A percentile compares a stretch with the other conserved stretches of the same genome.
phyloP scores from a whole-genome alignment of 2,113 vertebrate genomes.

The Dolichallabes microphthalmus region DNA sequence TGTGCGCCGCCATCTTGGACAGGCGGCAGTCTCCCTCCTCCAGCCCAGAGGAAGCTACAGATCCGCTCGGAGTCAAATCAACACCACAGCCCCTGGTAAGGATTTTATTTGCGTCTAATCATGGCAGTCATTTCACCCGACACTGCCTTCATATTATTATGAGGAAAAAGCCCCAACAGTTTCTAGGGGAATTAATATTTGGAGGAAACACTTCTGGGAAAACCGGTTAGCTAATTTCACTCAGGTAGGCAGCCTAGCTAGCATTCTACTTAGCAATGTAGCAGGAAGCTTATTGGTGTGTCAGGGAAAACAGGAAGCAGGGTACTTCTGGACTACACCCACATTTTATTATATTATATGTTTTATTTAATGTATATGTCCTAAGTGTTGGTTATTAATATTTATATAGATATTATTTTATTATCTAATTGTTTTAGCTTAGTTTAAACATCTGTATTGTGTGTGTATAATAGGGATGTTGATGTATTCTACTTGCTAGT shows the following conservation, averaged over 20 bases:
- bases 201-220: not conserved
- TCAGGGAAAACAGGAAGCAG: conserved; percentile 28
- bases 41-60: conserved; percentile 75
- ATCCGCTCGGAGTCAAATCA: conserved; percentile 56
- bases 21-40: conserved; percentile 58
- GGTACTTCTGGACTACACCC: not conserved
- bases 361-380: not conserved
- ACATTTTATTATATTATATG: not conserved
- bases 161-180: not conserved
- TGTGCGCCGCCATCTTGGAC: conserved; percentile 85
- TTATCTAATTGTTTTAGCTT: not conserved
- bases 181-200: not conserved
- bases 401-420: not conserved
- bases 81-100: conserved; percentile 65
- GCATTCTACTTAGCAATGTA: conserved; percentile 31
- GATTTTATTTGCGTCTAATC: not conserved
- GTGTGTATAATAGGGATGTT: not conserved
- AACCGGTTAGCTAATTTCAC: conserved; percentile 38
- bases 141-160: not conserved
- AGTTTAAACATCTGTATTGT: not conserved
- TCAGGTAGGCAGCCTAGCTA: conserved; percentile 43
- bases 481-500: not conserved
- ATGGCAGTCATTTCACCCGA: not conserved
- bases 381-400: not conserved
- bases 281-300: conserved; percentile 8